These are phyloP conservation scores for Acipenser transmontanus DNA, from an alignment of 2,797 vertebrate genomes.

Conservation along the genomic window DNA sequence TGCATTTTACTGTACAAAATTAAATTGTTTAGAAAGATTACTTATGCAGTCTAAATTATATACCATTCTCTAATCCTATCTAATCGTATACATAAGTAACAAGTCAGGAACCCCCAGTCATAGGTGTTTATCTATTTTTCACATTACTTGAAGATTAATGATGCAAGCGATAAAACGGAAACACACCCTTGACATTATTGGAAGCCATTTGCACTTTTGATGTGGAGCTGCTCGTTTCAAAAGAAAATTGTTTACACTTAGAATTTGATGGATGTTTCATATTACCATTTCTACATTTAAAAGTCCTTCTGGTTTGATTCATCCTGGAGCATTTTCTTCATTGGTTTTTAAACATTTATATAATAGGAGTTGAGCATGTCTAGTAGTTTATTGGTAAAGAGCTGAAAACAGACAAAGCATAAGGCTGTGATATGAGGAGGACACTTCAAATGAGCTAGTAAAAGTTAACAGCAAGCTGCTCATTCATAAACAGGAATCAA, in stretches of 20 bases:
- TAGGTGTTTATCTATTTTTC: slow-evolving; percentile 9
- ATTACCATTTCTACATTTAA: slow-evolving; percentile 4
- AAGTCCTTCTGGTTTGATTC: slow-evolving; percentile 19
- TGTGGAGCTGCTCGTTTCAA: slow-evolving; percentile 4
- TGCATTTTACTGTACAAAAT: too few species aligned
- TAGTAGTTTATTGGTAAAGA: not conserved
- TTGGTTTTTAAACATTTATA: slow-evolving; percentile 6
- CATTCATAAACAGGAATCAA: not conserved
- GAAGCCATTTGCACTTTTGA: slow-evolving; percentile 17
- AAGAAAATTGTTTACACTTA: slow-evolving; percentile 27
- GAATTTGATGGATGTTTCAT: slow-evolving; percentile 16
- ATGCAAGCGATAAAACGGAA: slow-evolving; percentile 20
- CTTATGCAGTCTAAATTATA: too few species aligned
- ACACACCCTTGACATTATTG: slow-evolving; percentile 27
- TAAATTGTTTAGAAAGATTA: too few species aligned
- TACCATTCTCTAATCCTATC: not conserved
- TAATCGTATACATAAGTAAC: not conserved
- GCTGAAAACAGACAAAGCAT: not conserved
- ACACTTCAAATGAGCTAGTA: slow-evolving; percentile 22
- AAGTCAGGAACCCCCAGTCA: not conserved
- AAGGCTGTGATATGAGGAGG: not conserved
- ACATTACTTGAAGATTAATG: slow-evolving; percentile 18
- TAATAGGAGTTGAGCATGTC: not conserved
- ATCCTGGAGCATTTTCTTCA: not conserved
- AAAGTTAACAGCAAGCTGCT: slow-evolving; percentile 25